phyloP scores from a whole-genome alignment of 2,888 invertebrate species.

The Ceratothoa steindachneri region DNA sequence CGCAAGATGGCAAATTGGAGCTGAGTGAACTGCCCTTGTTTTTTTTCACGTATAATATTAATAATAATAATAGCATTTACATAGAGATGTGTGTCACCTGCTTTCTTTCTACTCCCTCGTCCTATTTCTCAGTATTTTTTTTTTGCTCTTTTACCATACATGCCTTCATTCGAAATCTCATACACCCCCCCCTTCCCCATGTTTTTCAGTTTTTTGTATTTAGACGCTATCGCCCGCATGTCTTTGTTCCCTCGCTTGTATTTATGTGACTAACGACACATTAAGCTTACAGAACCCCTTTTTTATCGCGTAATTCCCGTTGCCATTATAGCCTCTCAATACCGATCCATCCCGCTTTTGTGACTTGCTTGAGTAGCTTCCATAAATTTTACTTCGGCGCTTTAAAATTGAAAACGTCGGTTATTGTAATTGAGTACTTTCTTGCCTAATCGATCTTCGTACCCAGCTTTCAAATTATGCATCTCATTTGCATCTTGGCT shows the following conservation, averaged over 20 bases:
- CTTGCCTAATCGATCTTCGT: not conserved
- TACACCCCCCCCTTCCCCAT: not conserved
- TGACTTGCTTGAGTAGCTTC: not conserved
- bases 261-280: not conserved
- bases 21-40: too few relatives aligned
- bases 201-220: not conserved
- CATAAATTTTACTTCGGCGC: not conserved
- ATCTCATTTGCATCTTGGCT: too few relatives aligned
- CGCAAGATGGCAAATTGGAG: too few relatives aligned
- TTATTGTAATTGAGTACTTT: not conserved
- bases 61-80: too few relatives aligned
- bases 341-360: not conserved
- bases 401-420: not conserved
- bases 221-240: not conserved
- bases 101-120: conserved; percentile 1
- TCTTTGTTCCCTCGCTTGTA: not conserved
- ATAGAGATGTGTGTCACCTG: too few relatives aligned
- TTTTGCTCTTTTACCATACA: not conserved
- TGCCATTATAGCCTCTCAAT: not conserved
- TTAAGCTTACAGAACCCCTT: not conserved
- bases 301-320: not conserved
- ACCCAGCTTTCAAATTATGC: not conserved
- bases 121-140: not conserved
- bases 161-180: too few relatives aligned
- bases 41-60: too few relatives aligned